Percentiles rank a stretch among this genome's conserved stretches.
These are phyloP conservation scores for Agrotis ipsilon DNA, from an alignment of 2,888 invertebrate genomes.

Conservation along the genomic window DNA sequence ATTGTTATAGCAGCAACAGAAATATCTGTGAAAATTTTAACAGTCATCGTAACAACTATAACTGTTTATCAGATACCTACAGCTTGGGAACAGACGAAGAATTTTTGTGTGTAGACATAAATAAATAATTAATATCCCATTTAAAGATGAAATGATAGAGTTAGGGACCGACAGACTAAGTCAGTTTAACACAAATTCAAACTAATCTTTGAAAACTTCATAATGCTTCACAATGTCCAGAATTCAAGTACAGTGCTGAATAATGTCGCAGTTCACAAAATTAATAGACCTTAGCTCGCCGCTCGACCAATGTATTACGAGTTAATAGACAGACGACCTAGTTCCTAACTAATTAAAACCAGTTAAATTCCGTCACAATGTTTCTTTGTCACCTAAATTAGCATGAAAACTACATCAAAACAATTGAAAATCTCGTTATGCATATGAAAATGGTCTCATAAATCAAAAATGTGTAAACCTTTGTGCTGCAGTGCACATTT, in stretches of 20 bases:
- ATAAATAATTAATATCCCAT: too few relatives aligned
- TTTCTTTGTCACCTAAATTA: conserved; percentile 45
- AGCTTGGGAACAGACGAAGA: too few relatives aligned
- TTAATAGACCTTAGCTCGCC: conserved; percentile 2
- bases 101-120: too few relatives aligned
- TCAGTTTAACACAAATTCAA: too few relatives aligned
- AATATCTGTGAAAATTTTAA: too few relatives aligned
- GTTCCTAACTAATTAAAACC: conserved; percentile 24
- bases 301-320: conserved; percentile 12
- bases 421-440: conserved; percentile 48
- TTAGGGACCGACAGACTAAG: too few relatives aligned
- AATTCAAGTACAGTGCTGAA: conserved; percentile 13
- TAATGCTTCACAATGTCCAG: neutral
- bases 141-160: too few relatives aligned
- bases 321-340: conserved; percentile 16
- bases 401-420: conserved; percentile 57
- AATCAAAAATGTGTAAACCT: conserved; percentile 52
- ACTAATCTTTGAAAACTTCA: neutral
- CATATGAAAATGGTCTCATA: conserved; percentile 42
- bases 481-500: conserved; percentile 42
- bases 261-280: conserved; percentile 32
- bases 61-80: too few relatives aligned
- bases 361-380: conserved; percentile 24
- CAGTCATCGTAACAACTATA: too few relatives aligned
- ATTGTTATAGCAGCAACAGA: too few relatives aligned